Conservation (phyloP, 2,797 vertebrate genomes). For the Tarsius wallacei region DNA sequence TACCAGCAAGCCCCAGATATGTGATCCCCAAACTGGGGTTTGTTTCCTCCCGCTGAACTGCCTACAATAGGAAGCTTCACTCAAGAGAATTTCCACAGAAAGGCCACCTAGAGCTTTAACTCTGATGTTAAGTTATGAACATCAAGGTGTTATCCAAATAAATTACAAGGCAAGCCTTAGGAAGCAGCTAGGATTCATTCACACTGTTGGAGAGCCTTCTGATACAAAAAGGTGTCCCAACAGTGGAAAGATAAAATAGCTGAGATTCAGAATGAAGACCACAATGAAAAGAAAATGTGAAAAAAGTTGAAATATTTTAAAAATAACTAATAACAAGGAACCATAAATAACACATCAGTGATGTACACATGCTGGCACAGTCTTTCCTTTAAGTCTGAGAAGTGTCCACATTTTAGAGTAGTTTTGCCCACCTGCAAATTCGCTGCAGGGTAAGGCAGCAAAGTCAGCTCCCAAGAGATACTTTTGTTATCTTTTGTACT, state of each 20-base stretch:
- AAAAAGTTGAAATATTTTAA: not conserved
- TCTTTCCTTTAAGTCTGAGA: not conserved
- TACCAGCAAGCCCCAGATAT: not conserved
- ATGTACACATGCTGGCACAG: rapidly evolving
- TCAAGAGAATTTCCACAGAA: not conserved
- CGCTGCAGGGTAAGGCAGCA: not conserved
- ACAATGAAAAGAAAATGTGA: not conserved
- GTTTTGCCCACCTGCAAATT: not conserved
- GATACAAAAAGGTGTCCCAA: not conserved
- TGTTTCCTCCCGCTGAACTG: not conserved
- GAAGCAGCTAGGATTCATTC: not conserved
- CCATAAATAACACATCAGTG: rapidly evolving
- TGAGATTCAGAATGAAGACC: not conserved
- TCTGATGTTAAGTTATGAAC: not conserved
- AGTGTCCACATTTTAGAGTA: not conserved
- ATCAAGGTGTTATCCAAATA: not conserved
- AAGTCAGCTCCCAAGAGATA: constrained; percentile 67
- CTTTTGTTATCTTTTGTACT: constrained; percentile 31
- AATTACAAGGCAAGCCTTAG: not conserved
- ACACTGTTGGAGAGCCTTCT: not conserved
- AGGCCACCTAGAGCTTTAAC: not conserved
- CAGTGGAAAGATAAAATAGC: not conserved
- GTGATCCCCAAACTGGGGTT: too few species aligned
- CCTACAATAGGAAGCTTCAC: not conserved
- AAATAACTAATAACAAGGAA: not conserved